These are phyloP conservation scores for Neodontobutis hainanensis DNA, from an alignment of 2,113 vertebrate species.

Conservation along the genomic window DNA sequence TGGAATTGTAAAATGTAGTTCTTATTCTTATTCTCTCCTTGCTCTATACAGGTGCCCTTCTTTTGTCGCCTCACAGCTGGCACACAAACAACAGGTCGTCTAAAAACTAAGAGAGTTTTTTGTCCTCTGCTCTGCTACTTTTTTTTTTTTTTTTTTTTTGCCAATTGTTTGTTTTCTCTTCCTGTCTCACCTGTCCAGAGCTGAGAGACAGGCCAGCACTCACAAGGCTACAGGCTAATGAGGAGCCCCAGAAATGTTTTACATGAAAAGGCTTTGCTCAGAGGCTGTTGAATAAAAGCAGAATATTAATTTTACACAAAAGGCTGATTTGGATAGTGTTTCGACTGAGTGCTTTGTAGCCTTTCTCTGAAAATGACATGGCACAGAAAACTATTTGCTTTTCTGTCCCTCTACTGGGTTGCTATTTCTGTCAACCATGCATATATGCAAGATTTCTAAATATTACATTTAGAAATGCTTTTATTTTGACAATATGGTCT, in stretches of 20 bases:
- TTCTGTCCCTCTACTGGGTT: neutral
- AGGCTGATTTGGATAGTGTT: neutral
- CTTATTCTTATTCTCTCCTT: neutral
- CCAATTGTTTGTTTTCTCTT: neutral
- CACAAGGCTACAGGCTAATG: neutral
- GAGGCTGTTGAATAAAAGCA: neutral
- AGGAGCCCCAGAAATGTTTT: neutral
- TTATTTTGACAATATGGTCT: neutral
- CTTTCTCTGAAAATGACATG: neutral
- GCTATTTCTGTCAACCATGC: neutral
- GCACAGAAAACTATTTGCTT: neutral
- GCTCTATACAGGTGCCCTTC: conserved; percentile 5
- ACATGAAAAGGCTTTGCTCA: neutral
- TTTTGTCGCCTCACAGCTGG: conserved; percentile 23
- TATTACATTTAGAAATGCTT: conserved; percentile 2
- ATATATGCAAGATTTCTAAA: conserved; percentile 10
- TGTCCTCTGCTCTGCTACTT: conserved; percentile 9
- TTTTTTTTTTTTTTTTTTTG: neutral
- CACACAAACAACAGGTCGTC: conserved; percentile 13
- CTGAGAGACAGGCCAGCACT: neutral
- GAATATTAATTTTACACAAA: neutral
- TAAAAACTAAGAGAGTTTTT: conserved; percentile 4
- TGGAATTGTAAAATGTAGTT: neutral
- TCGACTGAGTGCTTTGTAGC: neutral
- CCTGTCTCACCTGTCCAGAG: neutral